These are phyloP conservation scores for Xestia xanthographa DNA, from an alignment of 2,888 invertebrate species.

Conservation along the genomic window DNA sequence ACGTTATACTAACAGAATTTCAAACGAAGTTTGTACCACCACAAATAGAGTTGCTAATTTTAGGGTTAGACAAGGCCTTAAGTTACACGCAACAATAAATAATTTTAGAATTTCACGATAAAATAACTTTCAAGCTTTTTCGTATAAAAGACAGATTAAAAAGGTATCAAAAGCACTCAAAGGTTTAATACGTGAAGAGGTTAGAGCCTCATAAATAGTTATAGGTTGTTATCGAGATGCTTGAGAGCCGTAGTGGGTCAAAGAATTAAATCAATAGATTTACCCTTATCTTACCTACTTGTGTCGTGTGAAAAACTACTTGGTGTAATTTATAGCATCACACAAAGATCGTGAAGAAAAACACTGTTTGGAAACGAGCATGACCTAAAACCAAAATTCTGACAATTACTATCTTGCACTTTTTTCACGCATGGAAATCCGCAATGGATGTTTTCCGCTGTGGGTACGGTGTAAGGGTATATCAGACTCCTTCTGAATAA, in stretches of 20 bases:
- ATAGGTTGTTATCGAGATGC: slow-evolving; percentile 13
- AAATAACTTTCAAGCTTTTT: slow-evolving; percentile 20
- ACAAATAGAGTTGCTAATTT: no score
- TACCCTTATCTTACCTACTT: not conserved
- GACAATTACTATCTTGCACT: not conserved
- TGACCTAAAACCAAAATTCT: not conserved
- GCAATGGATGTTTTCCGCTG: no score
- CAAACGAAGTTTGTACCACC: no score
- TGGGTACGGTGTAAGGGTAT: no score
- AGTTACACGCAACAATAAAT: not conserved
- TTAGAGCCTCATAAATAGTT: slow-evolving; percentile 51
- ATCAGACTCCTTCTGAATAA: no score
- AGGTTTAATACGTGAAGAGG: slow-evolving; percentile 25
- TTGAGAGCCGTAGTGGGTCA: not conserved
- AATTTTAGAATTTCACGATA: not conserved
- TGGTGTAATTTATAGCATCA: not conserved
- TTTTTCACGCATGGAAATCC: no score
- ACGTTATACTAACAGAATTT: no score
- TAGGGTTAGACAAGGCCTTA: no score
- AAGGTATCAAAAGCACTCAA: slow-evolving; percentile 27
- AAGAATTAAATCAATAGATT: not conserved
- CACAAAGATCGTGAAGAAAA: not conserved
- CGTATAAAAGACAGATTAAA: slow-evolving; percentile 39
- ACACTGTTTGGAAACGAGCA: not conserved
- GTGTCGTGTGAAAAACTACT: not conserved